A percentile compares a stretch with the other conserved stretches of the same genome.
Conservation (phyloP, 2,888 invertebrate genomes). For the Conomelus anceps region DNA sequence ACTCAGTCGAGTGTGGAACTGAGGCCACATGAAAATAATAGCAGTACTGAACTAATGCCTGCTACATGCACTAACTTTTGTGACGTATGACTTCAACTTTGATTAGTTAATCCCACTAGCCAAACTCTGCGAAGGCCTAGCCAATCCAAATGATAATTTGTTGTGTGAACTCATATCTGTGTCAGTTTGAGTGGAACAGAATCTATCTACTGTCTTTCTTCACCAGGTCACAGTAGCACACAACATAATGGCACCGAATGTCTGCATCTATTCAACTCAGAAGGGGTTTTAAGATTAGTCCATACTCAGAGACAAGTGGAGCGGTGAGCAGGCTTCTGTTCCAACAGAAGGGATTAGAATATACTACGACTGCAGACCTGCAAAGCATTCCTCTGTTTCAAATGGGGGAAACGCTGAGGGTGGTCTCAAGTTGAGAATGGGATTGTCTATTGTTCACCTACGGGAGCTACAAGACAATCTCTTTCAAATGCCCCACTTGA, state of each 20-base stretch:
- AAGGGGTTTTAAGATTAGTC: neutral
- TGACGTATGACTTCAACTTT: neutral
- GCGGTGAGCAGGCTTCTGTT: neutral
- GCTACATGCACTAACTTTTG: neutral
- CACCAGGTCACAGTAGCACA: neutral
- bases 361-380: neutral
- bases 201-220: neutral
- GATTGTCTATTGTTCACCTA: neutral
- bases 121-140: neutral
- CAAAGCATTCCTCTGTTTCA: neutral
- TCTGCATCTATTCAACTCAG: neutral
- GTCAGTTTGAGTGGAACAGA: neutral
- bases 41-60: neutral
- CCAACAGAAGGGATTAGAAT: neutral
- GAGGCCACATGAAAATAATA: neutral
- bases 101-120: neutral
- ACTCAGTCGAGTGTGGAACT: neutral
- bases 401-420: neutral
- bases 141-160: too few relatives aligned
- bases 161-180: too few relatives aligned
- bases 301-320: neutral
- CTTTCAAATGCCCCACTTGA: neutral
- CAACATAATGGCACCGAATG: neutral
- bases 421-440: neutral
- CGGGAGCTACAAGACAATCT: neutral